A percentile compares a stretch with the other conserved stretches of the same genome.
Conservation (phyloP, 1,140 invertebrate species). For the Drosophila orosa region DNA sequence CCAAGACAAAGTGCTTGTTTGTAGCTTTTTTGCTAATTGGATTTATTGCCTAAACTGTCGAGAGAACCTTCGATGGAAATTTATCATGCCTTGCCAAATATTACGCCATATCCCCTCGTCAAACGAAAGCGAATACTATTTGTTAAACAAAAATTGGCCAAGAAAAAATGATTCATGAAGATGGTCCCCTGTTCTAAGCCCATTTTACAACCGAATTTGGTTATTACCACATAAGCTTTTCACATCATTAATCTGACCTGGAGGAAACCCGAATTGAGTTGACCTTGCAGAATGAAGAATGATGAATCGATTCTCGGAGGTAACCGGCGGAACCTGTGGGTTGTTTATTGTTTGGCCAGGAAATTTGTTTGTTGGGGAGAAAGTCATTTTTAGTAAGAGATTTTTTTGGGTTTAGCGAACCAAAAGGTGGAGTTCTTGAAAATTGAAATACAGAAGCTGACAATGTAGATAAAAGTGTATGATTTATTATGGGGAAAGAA, state of each 20-base stretch:
- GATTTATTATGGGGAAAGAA: slow-evolving; percentile 7
- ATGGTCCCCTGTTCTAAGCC: slow-evolving; percentile 3
- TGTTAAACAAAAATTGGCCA: slow-evolving; percentile 16
- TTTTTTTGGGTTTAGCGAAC: not conserved
- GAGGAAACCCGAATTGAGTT: slow-evolving; percentile 32
- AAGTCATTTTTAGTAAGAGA: not conserved
- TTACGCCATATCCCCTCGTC: slow-evolving; percentile 39
- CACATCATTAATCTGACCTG: slow-evolving; percentile 41
- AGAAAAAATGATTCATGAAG: slow-evolving; percentile 60
- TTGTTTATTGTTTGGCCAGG: not conserved
- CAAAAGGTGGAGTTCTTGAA: not conserved
- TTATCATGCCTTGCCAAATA: slow-evolving; percentile 56
- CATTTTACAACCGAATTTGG: slow-evolving; percentile 28
- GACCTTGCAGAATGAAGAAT: slow-evolving; percentile 45
- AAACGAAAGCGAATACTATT: slow-evolving; percentile 49
- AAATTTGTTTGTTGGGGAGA: slow-evolving; percentile 18
- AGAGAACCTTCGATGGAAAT: slow-evolving; percentile 69
- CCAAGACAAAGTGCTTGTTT: slow-evolving; percentile 41
- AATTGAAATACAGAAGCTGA: slow-evolving; percentile 5
- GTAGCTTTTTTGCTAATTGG: slow-evolving; percentile 60
- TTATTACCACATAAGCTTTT: slow-evolving; percentile 30
- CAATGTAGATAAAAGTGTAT: not conserved
- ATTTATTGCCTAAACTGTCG: slow-evolving; percentile 79
- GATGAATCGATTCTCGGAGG: slow-evolving; percentile 26
- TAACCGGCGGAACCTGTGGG: slow-evolving; percentile 21